phyloP scores from a whole-genome alignment of 2,888 invertebrate genomes.

The Elegia similella region DNA sequence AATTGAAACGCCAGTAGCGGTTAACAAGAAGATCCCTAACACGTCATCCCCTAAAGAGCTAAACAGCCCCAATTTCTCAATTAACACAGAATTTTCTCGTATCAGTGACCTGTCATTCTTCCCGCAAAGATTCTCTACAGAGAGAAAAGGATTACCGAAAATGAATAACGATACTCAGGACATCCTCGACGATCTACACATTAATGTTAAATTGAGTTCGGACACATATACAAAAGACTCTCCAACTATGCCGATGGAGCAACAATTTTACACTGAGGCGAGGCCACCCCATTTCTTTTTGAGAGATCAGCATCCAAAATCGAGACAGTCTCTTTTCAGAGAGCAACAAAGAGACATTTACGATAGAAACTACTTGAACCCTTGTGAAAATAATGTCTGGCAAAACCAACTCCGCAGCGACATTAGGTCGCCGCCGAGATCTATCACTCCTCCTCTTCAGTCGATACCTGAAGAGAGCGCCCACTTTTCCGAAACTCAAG shows the following conservation, averaged over 20 bases:
- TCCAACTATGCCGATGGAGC: conserved; percentile 57
- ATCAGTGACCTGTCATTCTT: conserved; percentile 72
- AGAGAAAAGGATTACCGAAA: conserved; percentile 61
- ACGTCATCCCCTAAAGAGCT: conserved; percentile 74
- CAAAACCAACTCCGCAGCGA: conserved; percentile 51
- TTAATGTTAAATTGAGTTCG: conserved; percentile 57
- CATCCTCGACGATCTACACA: conserved; percentile 50
- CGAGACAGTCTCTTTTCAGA: conserved; percentile 64
- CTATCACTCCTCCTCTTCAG: conserved; percentile 65
- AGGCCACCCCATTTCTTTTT: conserved; percentile 46
- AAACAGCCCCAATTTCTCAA: conserved; percentile 71
- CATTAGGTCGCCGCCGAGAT: conserved; percentile 58
- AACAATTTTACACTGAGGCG: conserved; percentile 41
- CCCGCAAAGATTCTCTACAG: conserved; percentile 71
- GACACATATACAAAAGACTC: conserved; percentile 80
- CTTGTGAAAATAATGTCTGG: conserved; percentile 61
- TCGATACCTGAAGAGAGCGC: conserved; percentile 76
- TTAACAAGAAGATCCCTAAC: conserved; percentile 65
- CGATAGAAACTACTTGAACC: conserved; percentile 42
- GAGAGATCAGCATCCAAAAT: conserved; percentile 52
- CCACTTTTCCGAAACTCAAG: conserved; percentile 57
- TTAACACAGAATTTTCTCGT: conserved; percentile 72
- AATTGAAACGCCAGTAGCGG: conserved; percentile 45
- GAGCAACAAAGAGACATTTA: conserved; percentile 50
- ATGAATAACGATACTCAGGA: conserved; percentile 60